These are phyloP conservation scores for Nerophis lumbriciformis DNA, from an alignment of 2,113 vertebrate species.

Conservation along the genomic window DNA sequence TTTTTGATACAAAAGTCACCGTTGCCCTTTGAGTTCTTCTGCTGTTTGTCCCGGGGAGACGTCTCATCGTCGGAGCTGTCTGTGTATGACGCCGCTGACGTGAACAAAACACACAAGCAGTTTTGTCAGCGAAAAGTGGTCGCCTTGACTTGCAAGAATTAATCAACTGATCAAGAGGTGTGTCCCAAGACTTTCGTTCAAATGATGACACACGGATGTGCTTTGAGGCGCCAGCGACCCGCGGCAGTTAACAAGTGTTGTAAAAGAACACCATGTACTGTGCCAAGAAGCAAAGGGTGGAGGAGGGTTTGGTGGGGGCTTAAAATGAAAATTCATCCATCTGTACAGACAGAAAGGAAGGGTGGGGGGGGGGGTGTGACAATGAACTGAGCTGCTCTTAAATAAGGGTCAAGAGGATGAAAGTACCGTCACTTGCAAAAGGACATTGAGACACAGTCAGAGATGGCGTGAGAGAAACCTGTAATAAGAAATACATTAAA, in stretches of 20 bases:
- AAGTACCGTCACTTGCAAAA: not conserved
- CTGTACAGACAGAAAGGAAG: slow-evolving; percentile 18
- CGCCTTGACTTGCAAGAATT: not conserved
- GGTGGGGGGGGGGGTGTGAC: slow-evolving; percentile 5
- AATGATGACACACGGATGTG: not conserved
- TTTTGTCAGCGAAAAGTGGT: not conserved
- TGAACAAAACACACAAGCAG: slow-evolving; percentile 4
- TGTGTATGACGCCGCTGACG: slow-evolving; percentile 92
- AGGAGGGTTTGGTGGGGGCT: not conserved
- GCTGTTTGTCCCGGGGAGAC: slow-evolving; percentile 94
- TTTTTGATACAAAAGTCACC: slow-evolving; percentile 98
- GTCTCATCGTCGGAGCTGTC: slow-evolving; percentile 98
- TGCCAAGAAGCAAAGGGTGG: slow-evolving; percentile 4
- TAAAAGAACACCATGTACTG: slow-evolving; percentile 34
- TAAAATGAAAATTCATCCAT: slow-evolving; percentile 13
- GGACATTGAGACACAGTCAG: slow-evolving; percentile 4
- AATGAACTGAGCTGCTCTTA: slow-evolving; percentile 4
- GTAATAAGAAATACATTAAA: not conserved
- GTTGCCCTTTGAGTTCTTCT: slow-evolving; percentile 94
- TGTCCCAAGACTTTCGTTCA: not conserved
- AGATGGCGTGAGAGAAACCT: not conserved
- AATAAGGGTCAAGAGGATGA: slow-evolving; percentile 6
- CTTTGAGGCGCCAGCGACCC: not conserved
- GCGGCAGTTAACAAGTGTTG: not conserved
- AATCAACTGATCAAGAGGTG: not conserved